A percentile compares a stretch with the other conserved stretches of the same genome.
Conservation (phyloP, 2,797 vertebrate species). For the Poecile montanus region DNA sequence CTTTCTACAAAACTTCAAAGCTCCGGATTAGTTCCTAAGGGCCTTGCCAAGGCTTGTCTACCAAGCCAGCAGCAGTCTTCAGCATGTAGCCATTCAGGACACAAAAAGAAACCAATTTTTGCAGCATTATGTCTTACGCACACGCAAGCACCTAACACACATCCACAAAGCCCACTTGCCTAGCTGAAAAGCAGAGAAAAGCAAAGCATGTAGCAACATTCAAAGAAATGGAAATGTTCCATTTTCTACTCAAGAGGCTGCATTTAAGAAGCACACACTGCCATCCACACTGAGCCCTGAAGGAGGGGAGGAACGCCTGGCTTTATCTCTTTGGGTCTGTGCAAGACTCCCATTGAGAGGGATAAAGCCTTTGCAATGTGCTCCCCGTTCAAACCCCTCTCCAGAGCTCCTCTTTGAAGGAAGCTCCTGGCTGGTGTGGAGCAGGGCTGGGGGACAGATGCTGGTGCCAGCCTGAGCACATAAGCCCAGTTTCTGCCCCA, state of each 20-base stretch:
- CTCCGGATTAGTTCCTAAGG: background rate
- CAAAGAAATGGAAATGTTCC: background rate
- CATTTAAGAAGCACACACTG: background rate
- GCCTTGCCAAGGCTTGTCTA: background rate
- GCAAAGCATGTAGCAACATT: background rate
- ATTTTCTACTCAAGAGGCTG: background rate
- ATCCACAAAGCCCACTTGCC: background rate
- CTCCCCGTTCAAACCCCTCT: slow-evolving; percentile 1
- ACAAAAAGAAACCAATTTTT: slow-evolving; percentile 18
- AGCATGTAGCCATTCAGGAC: background rate
- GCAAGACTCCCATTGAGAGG: background rate
- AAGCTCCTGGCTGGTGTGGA: slow-evolving; percentile 44
- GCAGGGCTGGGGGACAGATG: slow-evolving; percentile 60
- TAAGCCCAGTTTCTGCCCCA: slow-evolving; percentile 82
- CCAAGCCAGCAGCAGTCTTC: background rate
- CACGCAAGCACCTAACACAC: background rate
- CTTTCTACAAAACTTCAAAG: slow-evolving; percentile 32
- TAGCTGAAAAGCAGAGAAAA: background rate
- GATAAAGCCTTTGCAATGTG: background rate
- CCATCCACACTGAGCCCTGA: background rate
- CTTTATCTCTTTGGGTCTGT: background rate
- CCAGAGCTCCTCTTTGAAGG: slow-evolving; percentile 31
- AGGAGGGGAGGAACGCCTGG: background rate
- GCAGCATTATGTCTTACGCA: slow-evolving; percentile 14
- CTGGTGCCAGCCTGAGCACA: slow-evolving; percentile 82